These are phyloP conservation scores for Simalia tracyae DNA, from an alignment of 2,797 vertebrate genomes.

Conservation along the genomic window DNA sequence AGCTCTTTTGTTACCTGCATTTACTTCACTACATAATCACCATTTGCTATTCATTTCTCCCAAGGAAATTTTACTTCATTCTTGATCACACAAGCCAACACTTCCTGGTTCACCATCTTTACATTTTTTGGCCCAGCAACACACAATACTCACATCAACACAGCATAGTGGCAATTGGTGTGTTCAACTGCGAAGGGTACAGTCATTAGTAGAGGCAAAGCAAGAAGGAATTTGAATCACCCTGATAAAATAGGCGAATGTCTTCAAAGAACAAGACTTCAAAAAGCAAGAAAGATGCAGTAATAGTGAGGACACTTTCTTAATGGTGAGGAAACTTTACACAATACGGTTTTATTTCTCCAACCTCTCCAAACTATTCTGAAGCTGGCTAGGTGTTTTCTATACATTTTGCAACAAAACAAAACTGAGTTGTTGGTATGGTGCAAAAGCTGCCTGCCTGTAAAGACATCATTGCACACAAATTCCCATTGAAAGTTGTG, in stretches of 20 bases:
- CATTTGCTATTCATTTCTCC: neutral
- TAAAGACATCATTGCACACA: neutral
- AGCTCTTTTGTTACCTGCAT: neutral
- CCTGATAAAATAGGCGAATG: neutral
- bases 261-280: neutral
- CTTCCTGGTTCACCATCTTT: no score
- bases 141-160: no score
- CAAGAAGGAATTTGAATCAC: neutral
- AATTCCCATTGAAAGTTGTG: neutral
- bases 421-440: neutral
- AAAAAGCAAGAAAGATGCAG: neutral
- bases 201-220: neutral
- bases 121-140: no score
- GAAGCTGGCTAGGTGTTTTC: neutral
- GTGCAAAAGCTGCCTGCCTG: neutral
- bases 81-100: neutral
- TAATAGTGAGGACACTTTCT: neutral
- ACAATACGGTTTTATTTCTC: neutral
- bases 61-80: neutral
- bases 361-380: neutral
- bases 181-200: neutral
- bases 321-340: neutral
- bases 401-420: neutral
- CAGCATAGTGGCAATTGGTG: neutral
- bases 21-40: neutral